Evolutionary conservation across 2,888 invertebrate species (phyloP).

Genomic region (Dysmachus trigonus): DNA sequence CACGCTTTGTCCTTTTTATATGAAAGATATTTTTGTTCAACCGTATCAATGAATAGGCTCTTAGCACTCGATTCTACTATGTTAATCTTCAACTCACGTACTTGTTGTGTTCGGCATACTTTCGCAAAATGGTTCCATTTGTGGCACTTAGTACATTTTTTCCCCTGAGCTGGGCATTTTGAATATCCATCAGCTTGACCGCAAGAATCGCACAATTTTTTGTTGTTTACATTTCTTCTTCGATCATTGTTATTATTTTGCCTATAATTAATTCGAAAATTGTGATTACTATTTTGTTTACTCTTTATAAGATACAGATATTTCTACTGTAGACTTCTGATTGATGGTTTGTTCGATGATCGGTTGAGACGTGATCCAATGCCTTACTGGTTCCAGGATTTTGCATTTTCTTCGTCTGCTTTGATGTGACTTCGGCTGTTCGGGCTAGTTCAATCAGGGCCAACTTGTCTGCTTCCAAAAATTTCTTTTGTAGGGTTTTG

Average conservation of each 20-base stretch:
- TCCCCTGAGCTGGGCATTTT: not conserved
- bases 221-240: not conserved
- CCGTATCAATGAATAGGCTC: not conserved
- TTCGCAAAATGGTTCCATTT: not conserved
- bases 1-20: not conserved
- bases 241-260: not conserved
- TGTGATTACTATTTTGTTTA: not conserved
- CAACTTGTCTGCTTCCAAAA: not conserved
- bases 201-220: not conserved
- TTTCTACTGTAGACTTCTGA: not conserved
- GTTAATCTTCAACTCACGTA: not conserved
- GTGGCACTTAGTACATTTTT: not conserved
- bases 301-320: not conserved
- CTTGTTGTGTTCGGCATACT: not conserved
- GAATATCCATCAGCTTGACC: not conserved
- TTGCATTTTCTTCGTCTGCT: not conserved
- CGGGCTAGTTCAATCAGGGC: not conserved
- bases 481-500: not conserved
- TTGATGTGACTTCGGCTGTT: not conserved
- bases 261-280: not conserved
- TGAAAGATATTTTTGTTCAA: not conserved
- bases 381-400: not conserved
- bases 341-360: not conserved
- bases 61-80: not conserved
- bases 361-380: not conserved